These are phyloP conservation scores for Campylorhamphus procurvoides DNA, from an alignment of 2,113 vertebrate genomes.

Conservation along the genomic window DNA sequence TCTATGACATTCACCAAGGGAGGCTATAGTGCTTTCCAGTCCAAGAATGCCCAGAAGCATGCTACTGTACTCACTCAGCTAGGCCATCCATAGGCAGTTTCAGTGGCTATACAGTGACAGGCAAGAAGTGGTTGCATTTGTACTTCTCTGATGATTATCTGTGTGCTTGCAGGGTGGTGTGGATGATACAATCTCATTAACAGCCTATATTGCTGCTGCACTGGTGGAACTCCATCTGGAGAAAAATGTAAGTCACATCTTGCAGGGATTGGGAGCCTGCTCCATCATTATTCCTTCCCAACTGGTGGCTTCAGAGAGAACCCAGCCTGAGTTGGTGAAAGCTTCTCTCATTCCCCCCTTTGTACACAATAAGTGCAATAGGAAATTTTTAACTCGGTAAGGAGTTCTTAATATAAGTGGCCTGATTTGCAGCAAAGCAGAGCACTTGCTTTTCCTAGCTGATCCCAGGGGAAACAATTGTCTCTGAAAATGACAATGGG, in stretches of 20 bases:
- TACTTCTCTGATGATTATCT: background rate
- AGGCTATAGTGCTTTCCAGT: background rate
- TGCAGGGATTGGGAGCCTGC: background rate
- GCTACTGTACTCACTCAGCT: background rate
- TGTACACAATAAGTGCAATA: background rate
- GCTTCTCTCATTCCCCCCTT: background rate
- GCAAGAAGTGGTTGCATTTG: background rate
- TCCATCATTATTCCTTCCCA: background rate
- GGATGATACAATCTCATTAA: conserved; percentile 79
- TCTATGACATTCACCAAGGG: background rate
- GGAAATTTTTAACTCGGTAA: background rate
- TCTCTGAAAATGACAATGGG: background rate
- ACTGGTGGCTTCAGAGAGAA: background rate
- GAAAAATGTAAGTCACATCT: conserved; percentile 39
- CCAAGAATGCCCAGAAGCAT: background rate
- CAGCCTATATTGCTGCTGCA: conserved; percentile 76
- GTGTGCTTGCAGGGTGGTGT: conserved; percentile 77
- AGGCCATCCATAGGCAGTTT: background rate
- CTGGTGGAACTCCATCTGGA: conserved; percentile 74
- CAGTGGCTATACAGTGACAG: background rate
- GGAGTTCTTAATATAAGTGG: background rate
- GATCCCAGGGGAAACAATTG: background rate
- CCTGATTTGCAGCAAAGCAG: background rate
- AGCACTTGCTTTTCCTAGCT: background rate
- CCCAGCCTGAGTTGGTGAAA: background rate